Evolutionary conservation across 2,113 vertebrate genomes (phyloP).

Genomic region (Pituophis catenifer): DNA sequence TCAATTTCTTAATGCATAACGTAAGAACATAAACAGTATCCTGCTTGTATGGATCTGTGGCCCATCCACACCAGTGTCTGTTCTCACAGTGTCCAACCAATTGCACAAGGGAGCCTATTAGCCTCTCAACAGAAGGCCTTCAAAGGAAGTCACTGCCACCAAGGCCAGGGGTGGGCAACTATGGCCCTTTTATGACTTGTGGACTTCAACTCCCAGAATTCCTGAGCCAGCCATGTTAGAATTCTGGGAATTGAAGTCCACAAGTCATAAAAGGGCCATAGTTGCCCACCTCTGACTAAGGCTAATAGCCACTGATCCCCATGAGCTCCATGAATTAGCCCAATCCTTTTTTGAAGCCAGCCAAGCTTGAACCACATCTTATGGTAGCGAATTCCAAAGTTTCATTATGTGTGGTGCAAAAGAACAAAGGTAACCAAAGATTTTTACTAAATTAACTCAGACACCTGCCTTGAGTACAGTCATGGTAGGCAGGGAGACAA

Average conservation of each 20-base stretch:
- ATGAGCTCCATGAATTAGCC: neutral
- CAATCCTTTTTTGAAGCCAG: neutral
- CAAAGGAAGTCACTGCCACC: neutral
- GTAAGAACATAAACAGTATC: neutral
- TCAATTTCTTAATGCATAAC: neutral
- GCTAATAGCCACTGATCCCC: neutral
- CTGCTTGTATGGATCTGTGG: neutral
- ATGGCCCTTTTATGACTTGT: too few species aligned
- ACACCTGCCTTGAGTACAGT: neutral
- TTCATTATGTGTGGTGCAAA: neutral
- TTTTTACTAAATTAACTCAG: neutral
- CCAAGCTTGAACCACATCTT: neutral
- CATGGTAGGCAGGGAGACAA: neutral
- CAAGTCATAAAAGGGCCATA: too few species aligned
- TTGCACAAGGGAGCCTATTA: neutral
- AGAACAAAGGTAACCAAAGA: neutral
- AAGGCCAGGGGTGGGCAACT: too few species aligned
- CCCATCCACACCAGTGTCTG: neutral
- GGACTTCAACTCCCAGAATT: too few species aligned
- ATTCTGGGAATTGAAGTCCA: too few species aligned
- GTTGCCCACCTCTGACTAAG: neutral
- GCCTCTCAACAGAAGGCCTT: neutral
- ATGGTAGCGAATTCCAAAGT: neutral
- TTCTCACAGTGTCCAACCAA: neutral
- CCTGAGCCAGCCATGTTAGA: too few species aligned